Conservation (phyloP, 2,113 vertebrate species). For the Phyllostomus discolor region DNA sequence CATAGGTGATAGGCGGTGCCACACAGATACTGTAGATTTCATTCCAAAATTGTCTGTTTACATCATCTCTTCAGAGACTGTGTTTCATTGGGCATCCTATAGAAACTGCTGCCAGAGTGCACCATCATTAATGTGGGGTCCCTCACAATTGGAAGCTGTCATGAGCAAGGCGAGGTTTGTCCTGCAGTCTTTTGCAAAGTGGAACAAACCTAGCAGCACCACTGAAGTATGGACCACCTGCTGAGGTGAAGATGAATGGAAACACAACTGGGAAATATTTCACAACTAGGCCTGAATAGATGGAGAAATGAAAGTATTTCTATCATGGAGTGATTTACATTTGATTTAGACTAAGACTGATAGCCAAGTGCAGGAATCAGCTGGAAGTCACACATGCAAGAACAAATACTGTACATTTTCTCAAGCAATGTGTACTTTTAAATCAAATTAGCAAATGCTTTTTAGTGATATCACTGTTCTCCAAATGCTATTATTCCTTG, state of each 20-base stretch:
- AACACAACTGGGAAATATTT: conserved; percentile 14
- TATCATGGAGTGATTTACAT: conserved; percentile 26
- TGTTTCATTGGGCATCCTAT: neutral
- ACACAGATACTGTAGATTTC: neutral
- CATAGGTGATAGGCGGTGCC: fast-evolving
- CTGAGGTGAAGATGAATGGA: conserved; percentile 52
- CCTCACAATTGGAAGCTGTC: neutral
- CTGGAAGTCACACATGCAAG: neutral
- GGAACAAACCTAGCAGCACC: neutral
- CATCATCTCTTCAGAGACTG: neutral
- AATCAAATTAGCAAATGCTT: conserved; percentile 10
- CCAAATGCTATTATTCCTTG: neutral
- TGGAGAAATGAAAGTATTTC: conserved; percentile 40
- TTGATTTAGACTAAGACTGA: neutral
- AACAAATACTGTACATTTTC: neutral
- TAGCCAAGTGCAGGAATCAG: neutral
- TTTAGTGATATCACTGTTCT: neutral
- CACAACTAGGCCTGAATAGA: conserved; percentile 31
- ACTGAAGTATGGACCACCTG: neutral
- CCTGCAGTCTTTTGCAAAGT: neutral
- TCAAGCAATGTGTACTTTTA: neutral
- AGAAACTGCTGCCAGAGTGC: neutral
- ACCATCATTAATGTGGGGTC: neutral
- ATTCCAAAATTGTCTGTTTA: neutral
- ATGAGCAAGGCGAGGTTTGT: neutral